phyloP scores from a whole-genome alignment of 2,888 invertebrate species.

The Drosophila suboccidentalis region DNA sequence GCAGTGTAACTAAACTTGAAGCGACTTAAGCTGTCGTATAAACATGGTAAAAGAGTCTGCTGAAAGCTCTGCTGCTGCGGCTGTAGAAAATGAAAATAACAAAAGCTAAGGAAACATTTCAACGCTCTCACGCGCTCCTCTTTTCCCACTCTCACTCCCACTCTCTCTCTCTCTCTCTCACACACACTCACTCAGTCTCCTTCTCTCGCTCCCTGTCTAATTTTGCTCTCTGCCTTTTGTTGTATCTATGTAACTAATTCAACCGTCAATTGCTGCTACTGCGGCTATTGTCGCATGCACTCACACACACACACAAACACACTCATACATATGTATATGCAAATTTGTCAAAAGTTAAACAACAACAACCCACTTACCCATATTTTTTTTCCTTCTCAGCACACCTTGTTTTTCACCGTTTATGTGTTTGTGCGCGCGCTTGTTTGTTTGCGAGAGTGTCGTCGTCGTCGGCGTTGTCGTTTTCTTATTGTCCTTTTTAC shows the following conservation, averaged over 20 bases:
- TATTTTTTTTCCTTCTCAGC: slow-evolving; percentile 59
- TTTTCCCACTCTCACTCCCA: slow-evolving; percentile 9
- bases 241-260: slow-evolving; percentile 42
- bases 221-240: slow-evolving; percentile 31
- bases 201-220: slow-evolving; percentile 5
- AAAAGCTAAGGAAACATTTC: slow-evolving; percentile 37
- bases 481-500: slow-evolving; percentile 57
- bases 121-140: slow-evolving; percentile 24
- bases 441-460: slow-evolving; percentile 15
- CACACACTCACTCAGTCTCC: neutral
- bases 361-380: slow-evolving; percentile 71
- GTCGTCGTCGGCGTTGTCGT: slow-evolving; percentile 21
- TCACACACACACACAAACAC: slow-evolving; percentile 21
- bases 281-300: slow-evolving; percentile 57
- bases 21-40: neutral
- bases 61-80: slow-evolving; percentile 22
- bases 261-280: slow-evolving; percentile 51
- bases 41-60: neutral
- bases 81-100: slow-evolving; percentile 23
- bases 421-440: slow-evolving; percentile 21
- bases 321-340: slow-evolving; percentile 11
- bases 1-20: neutral
- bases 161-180: neutral
- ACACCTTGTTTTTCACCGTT: slow-evolving; percentile 54
- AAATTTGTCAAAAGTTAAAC: slow-evolving; percentile 58